Evolutionary conservation across 2,113 vertebrate species (phyloP).

Genomic region (Elanus axillaris): DNA sequence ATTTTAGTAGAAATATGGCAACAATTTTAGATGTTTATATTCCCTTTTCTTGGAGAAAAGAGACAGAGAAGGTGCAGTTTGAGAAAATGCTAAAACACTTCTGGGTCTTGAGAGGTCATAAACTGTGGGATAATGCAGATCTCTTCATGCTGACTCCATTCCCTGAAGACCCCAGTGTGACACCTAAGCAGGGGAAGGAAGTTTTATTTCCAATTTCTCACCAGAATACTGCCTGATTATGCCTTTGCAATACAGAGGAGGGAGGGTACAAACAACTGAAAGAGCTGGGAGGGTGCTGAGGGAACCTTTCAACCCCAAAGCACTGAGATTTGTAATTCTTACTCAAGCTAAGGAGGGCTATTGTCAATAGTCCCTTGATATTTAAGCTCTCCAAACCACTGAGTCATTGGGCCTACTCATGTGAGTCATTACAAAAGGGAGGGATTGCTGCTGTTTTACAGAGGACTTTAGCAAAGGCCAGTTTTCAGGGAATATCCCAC

Average conservation of each 20-base stretch:
- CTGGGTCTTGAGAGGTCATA: background rate
- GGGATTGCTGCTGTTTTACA: background rate
- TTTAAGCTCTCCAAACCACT: conserved; percentile 51
- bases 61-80: background rate
- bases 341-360: background rate
- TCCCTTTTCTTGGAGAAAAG: background rate
- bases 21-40: background rate
- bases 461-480: background rate
- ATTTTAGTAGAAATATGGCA: background rate
- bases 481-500: background rate
- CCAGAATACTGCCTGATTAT: background rate
- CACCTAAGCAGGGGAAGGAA: background rate
- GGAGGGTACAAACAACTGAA: background rate
- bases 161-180: background rate
- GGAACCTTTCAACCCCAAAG: background rate
- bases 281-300: background rate
- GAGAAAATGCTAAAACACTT: background rate
- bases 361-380: conserved; percentile 28
- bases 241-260: background rate
- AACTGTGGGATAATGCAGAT: background rate
- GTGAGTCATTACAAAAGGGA: conserved; percentile 33
- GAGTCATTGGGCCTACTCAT: conserved; percentile 50
- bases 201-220: background rate
- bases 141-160: background rate
- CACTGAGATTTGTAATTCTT: conserved; percentile 12